These are phyloP conservation scores for Drosophila testacea DNA, from an alignment of 2,888 invertebrate species.

Conservation along the genomic window DNA sequence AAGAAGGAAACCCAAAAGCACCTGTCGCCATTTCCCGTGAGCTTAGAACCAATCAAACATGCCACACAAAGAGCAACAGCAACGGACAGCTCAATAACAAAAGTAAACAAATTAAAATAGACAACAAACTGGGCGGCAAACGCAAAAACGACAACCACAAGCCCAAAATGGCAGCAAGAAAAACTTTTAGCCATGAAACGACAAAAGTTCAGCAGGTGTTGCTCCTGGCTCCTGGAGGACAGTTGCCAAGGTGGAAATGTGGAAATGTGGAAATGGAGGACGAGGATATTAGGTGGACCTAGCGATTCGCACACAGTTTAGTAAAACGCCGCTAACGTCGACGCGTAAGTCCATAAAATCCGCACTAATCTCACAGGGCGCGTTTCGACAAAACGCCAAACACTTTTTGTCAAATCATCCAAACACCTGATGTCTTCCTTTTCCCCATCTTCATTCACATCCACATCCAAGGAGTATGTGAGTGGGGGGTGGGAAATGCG, in stretches of 20 bases:
- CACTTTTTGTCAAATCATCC: constrained; percentile 82
- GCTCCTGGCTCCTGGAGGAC: constrained; percentile 4
- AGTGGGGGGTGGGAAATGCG: constrained; percentile 40
- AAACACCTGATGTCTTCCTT: constrained; percentile 81
- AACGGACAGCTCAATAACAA: constrained; percentile 75
- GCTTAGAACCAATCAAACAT: constrained; percentile 74
- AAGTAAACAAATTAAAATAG: constrained; percentile 81
- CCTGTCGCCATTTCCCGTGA: constrained; percentile 38
- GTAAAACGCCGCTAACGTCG: constrained; percentile 32
- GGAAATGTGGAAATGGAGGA: not conserved
- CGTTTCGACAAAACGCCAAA: constrained; percentile 74
- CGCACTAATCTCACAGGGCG: constrained; percentile 74
- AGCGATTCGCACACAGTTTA: constrained; percentile 70
- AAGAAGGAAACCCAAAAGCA: constrained; percentile 23
- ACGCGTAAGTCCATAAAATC: constrained; percentile 79
- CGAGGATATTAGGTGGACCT: not conserved
- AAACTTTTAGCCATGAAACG: constrained; percentile 71
- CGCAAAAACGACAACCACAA: constrained; percentile 64
- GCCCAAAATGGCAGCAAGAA: constrained; percentile 31
- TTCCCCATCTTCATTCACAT: constrained; percentile 52
- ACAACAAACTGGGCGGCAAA: constrained; percentile 58
- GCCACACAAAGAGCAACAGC: constrained; percentile 36
- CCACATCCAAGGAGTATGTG: constrained; percentile 32
- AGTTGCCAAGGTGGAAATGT: not conserved
- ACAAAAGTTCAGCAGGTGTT: constrained; percentile 74